phyloP scores from a whole-genome alignment of 1,140 invertebrate species.

The Bombus waltoni region DNA sequence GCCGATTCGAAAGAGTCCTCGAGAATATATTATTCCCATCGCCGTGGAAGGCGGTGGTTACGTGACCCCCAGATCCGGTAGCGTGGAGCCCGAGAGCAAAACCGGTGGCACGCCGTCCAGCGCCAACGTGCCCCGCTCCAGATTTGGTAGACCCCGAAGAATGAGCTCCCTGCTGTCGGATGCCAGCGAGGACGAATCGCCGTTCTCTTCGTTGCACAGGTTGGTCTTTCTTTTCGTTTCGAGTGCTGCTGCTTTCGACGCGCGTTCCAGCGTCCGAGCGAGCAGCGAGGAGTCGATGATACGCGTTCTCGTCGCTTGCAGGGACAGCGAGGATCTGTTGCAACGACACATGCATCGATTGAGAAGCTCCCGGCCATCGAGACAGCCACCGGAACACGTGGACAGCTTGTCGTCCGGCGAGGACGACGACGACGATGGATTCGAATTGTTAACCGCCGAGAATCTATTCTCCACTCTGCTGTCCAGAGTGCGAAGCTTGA shows the following conservation, averaged over 20 bases:
- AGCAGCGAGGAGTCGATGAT: no score
- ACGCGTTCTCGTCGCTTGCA: slow-evolving; percentile 20
- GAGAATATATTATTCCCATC: slow-evolving; percentile 96
- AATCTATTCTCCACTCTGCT: slow-evolving; percentile 94
- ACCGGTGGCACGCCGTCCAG: slow-evolving; percentile 82
- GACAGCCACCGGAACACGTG: slow-evolving; percentile 87
- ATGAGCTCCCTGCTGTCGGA: slow-evolving; percentile 82
- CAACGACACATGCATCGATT: slow-evolving; percentile 88
- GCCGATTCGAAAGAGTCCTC: slow-evolving; percentile 92
- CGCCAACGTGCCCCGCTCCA: slow-evolving; percentile 70
- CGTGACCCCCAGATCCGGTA: slow-evolving; percentile 90
- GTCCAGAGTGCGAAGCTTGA: slow-evolving; percentile 92
- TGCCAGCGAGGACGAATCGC: slow-evolving; percentile 88
- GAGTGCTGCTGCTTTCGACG: no score
- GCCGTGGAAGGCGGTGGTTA: slow-evolving; percentile 94
- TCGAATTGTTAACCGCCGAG: slow-evolving; percentile 94
- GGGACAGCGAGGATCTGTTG: slow-evolving; percentile 79
- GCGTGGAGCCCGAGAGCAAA: slow-evolving; percentile 88
- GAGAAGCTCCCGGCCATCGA: slow-evolving; percentile 88
- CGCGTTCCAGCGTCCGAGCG: neutral
- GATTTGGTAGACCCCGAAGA: slow-evolving; percentile 79
- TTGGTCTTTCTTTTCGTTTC: slow-evolving; percentile 30
- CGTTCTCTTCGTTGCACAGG: slow-evolving; percentile 83
- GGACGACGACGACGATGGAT: slow-evolving; percentile 94
- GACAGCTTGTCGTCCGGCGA: slow-evolving; percentile 94